Evolutionary conservation across 92 coral and sea anemone genomes (phyloP).

Genomic region (Nematostella vectensis): DNA sequence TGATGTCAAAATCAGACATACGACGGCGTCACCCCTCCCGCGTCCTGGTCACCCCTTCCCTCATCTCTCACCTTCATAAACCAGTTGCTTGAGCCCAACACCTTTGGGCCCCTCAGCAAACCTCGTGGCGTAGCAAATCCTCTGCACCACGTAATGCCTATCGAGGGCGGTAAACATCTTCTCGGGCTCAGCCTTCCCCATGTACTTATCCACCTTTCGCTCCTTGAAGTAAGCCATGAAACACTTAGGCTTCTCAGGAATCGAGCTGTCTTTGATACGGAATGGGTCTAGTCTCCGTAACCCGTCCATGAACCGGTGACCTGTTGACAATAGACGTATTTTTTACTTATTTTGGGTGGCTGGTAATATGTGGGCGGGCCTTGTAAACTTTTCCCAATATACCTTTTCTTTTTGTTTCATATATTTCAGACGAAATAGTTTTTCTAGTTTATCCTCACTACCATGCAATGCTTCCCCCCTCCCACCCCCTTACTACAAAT

Average conservation of each 20-base stretch:
- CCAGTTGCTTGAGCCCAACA: constrained; percentile 36
- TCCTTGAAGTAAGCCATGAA: constrained; percentile 61
- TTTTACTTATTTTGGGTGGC: too few species aligned
- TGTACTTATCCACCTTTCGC: constrained; percentile 17
- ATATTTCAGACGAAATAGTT: too few species aligned
- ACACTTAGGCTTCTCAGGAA: constrained; percentile 40
- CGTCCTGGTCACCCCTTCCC: too few species aligned
- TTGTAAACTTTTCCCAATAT: too few species aligned
- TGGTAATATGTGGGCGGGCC: too few species aligned
- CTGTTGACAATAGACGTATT: neutral
- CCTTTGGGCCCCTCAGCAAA: constrained; percentile 49
- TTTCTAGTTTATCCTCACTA: too few species aligned
- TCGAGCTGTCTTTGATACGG: constrained; percentile 27
- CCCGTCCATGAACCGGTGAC: constrained; percentile 18
- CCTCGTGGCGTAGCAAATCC: constrained; percentile 24
- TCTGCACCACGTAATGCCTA: constrained; percentile 40
- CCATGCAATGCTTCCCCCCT: too few species aligned
- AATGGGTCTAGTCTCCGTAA: constrained; percentile 35
- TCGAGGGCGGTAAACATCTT: constrained; percentile 27
- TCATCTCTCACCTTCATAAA: constrained; percentile 22
- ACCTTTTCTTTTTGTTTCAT: too few species aligned
- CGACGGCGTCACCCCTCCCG: too few species aligned
- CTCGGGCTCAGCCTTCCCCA: constrained; percentile 13
- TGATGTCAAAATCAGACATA: too few species aligned
- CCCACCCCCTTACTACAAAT: too few species aligned